Base-by-base conservation (phyloP, 1,140 invertebrate genomes). In the Drosophila leontia region DNA sequence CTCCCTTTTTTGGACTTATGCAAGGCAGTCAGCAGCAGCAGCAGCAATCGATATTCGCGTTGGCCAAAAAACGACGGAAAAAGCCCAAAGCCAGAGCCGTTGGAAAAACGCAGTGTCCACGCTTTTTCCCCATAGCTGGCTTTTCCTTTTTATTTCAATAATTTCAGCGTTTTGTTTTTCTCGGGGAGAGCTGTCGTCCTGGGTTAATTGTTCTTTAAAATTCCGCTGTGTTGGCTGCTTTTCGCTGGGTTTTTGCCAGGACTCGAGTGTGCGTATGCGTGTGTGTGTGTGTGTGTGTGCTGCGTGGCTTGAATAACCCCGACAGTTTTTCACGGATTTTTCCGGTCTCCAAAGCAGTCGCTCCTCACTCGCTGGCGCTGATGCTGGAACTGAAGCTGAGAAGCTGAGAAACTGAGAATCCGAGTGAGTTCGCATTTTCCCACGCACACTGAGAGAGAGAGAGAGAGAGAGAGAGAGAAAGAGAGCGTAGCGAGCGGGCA, bases 1-100 rank as follows among this genome's bases (percentile, higher is more conserved):
- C 65, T 84, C 69, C 56, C 58, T 39, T 39, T 79, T 79, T 56
- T 79, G 88, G 88, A 91, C 88, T 91, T 91, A 91, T 91, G 88
- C 88, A 91, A 91, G 88, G 85, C 85, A 83, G 75, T 56, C 84
- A 80, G 80, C 88, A 50, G 47, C 45, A 47, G 44, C 44, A n/a
- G 23, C 48, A 56, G 53, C 53, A 88, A 91, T 91, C 90, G 84
- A 91, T 91, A 86, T 91, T 91, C 71, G 79, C 71, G 78, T 56
- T 84, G 81, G 72, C 80, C 75, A 78, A 85, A 85, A 86, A 78
- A 79, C 59, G 19, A 56, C 53, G 35, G 19, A 56, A 56, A 55
- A 68, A 80, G 26, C 45, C 29, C 29, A 26, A 23, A 34, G 63
- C 58, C 75, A 82, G 68, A 63, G 68, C 37, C 41, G 26, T 67